phyloP scores from a whole-genome alignment of 2,888 invertebrate genomes.

The Drosophila borborema region DNA sequence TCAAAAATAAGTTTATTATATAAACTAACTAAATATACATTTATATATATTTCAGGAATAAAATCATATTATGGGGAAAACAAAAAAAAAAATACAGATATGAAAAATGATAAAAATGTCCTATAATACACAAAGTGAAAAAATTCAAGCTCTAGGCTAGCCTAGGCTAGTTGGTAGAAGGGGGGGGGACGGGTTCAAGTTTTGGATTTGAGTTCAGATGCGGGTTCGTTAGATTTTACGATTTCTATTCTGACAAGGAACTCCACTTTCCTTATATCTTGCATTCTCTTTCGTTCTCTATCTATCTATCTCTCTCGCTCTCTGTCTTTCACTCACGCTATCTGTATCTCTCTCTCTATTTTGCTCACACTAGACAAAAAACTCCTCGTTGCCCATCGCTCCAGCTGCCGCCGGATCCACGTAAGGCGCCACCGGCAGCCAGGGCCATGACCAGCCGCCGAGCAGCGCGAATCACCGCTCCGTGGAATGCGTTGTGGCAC shows the following conservation, averaged over 20 bases:
- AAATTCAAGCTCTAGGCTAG: conserved; percentile 35
- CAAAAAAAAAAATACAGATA: conserved; percentile 1
- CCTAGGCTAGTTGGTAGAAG: not conserved
- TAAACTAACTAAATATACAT: conserved; percentile 40
- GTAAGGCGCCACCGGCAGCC: conserved; percentile 45
- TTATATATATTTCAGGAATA: conserved; percentile 19
- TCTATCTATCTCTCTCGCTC: not conserved
- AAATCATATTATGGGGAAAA: conserved; percentile 18
- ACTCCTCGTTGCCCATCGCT: conserved; percentile 68
- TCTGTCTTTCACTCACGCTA: not conserved
- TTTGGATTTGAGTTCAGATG: conserved; percentile 25
- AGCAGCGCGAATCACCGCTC: conserved; percentile 84
- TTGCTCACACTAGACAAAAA: conserved; percentile 57
- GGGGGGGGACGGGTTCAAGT: conserved; percentile 39
- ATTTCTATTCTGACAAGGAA: conserved; percentile 27
- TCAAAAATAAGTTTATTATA: conserved; percentile 44
- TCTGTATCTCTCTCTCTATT: not conserved
- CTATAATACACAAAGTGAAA: conserved; percentile 52
- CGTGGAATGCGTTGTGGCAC: conserved; percentile 82
- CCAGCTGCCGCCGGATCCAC: conserved; percentile 34
- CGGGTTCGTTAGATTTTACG: conserved; percentile 17
- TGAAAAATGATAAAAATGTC: conserved; percentile 25
- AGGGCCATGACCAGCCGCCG: conserved; percentile 71
- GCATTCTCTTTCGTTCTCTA: not conserved
- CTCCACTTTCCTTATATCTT: conserved; percentile 14